Evolutionary conservation across 2,888 invertebrate species (phyloP).

Genomic region (Lycia hirtaria): DNA sequence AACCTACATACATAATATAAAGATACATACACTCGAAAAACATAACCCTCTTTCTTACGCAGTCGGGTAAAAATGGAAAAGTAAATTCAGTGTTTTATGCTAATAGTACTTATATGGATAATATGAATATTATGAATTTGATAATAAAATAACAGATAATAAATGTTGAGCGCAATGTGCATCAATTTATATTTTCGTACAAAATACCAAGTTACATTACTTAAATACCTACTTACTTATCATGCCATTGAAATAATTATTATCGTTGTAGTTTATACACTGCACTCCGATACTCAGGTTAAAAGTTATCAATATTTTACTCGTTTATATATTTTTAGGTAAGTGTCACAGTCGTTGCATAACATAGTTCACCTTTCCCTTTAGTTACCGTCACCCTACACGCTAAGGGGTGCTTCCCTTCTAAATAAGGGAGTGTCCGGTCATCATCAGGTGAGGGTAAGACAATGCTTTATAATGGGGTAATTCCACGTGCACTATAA

Average conservation of each 20-base stretch:
- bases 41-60: no score
- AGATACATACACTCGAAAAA: no score
- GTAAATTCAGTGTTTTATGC: no score
- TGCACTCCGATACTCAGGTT: constrained; percentile 60
- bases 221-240: constrained; percentile 12
- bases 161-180: no score
- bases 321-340: constrained; percentile 34
- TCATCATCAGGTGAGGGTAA: constrained; percentile 66
- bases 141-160: no score
- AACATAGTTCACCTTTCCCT: constrained; percentile 55
- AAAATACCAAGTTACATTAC: background rate
- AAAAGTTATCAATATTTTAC: constrained; percentile 58
- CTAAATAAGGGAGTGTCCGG: constrained; percentile 70
- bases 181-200: background rate
- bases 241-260: constrained; percentile 27
- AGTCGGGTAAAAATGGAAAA: no score
- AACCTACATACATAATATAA: no score
- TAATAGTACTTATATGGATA: no score
- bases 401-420: constrained; percentile 68
- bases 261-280: constrained; percentile 46
- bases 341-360: constrained; percentile 27
- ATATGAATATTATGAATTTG: no score
- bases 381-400: constrained; percentile 55
- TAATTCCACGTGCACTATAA: constrained; percentile 50
- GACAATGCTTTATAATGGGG: constrained; percentile 61